These are phyloP conservation scores for Dryomyza anilis DNA, from an alignment of 2,888 invertebrate genomes.

Conservation along the genomic window DNA sequence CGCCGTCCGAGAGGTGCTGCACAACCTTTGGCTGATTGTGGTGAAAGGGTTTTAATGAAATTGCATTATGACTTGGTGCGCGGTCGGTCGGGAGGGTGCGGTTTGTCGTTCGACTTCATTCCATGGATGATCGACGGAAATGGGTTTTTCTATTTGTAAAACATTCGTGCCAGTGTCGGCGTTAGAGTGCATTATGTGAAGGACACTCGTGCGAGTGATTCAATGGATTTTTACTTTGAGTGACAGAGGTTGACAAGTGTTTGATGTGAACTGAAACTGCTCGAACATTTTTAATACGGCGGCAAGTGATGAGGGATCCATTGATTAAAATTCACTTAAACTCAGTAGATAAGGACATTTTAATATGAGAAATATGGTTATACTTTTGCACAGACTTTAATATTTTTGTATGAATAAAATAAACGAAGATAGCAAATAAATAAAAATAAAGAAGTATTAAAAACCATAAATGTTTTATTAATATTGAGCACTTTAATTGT, in stretches of 20 bases:
- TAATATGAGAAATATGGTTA: neutral
- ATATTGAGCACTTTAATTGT: neutral
- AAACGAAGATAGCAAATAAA: too few species aligned
- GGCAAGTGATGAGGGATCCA: neutral
- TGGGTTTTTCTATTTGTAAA: conserved; percentile 41
- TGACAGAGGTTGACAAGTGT: conserved; percentile 52
- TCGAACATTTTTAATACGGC: too few species aligned
- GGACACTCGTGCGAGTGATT: conserved; percentile 14
- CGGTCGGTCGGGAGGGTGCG: conserved; percentile 4
- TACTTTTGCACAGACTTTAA: neutral
- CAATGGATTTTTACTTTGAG: conserved; percentile 34
- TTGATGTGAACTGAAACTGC: neutral
- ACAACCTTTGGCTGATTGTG: neutral
- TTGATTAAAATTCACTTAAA: too few species aligned
- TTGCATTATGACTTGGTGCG: conserved; percentile 6
- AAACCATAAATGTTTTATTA: neutral
- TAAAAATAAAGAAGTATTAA: neutral
- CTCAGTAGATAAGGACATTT: neutral
- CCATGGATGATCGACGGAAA: conserved; percentile 38
- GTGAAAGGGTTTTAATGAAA: conserved; percentile 1
- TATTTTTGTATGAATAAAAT: neutral
- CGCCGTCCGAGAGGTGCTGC: neutral
- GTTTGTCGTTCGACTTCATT: conserved; percentile 2
- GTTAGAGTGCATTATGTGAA: conserved; percentile 41
- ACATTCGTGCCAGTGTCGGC: neutral